Percentiles rank a stretch among this genome's conserved stretches.
Evolutionary conservation across 2,888 invertebrate species (phyloP).

Genomic region (Heliconius charithonia): DNA sequence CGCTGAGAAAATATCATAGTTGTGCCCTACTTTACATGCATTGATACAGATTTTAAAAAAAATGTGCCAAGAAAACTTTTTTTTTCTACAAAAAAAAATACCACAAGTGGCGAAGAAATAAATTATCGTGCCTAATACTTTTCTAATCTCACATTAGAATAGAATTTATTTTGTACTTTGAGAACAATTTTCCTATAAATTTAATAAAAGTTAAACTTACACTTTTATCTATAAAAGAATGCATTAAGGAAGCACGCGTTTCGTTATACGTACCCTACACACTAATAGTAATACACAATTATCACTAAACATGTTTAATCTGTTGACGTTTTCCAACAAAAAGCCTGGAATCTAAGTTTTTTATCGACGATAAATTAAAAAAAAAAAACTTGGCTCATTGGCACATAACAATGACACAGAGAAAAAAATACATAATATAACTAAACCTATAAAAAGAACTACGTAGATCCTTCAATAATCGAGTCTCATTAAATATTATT

Average conservation of each 20-base stretch:
- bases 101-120: constrained; percentile 20
- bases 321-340: constrained; percentile 43
- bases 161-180: constrained; percentile 59
- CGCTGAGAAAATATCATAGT: constrained; percentile 55
- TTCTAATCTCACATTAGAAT: constrained; percentile 22
- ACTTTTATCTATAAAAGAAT: constrained; percentile 54
- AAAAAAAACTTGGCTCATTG: constrained; percentile 67
- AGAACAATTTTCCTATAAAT: constrained; percentile 42
- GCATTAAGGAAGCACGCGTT: constrained; percentile 77
- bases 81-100: constrained; percentile 6
- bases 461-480: constrained; percentile 74
- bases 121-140: constrained; percentile 24
- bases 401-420: constrained; percentile 79
- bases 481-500: constrained; percentile 62
- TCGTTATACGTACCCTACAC: constrained; percentile 65
- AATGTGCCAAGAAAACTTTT: constrained; percentile 44
- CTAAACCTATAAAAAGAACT: constrained; percentile 56
- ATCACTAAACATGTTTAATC: constrained; percentile 56
- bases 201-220: constrained; percentile 36
- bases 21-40: constrained; percentile 57
- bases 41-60: constrained; percentile 36
- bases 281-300: constrained; percentile 66
- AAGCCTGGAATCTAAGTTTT: constrained; percentile 34
- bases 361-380: constrained; percentile 51
- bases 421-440: constrained; percentile 55